Evolutionary conservation across 2,797 vertebrate genomes (phyloP).

Genomic region (Takifugu ocellatus): DNA sequence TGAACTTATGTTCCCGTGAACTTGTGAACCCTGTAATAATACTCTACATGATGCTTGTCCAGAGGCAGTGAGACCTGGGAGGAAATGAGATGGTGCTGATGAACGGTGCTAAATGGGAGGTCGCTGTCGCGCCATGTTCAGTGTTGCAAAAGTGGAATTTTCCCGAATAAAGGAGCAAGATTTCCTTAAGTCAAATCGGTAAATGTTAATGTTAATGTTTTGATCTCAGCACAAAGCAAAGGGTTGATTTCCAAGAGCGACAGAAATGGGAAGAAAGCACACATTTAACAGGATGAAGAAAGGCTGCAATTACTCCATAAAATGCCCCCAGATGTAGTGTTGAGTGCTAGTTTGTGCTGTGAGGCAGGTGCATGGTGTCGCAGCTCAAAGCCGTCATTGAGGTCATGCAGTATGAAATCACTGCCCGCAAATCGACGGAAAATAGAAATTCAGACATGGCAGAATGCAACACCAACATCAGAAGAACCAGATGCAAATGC

Average conservation of each 20-base stretch:
- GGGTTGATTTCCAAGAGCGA: too few relatives aligned
- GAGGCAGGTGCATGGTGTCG: too few relatives aligned
- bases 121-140: constrained; percentile 12
- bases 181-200: too few relatives aligned
- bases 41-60: constrained; percentile 10
- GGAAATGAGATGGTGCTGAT: constrained; percentile 18
- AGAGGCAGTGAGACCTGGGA: constrained; percentile 10
- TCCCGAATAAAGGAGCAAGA: too few relatives aligned
- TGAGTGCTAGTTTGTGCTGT: too few relatives aligned
- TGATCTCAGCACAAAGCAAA: too few relatives aligned
- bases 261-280: not conserved
- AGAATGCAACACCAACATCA: not conserved
- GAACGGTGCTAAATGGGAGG: constrained; percentile 16
- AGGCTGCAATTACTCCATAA: too few relatives aligned
- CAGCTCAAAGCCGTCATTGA: constrained; percentile 9
- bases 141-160: constrained; percentile 6
- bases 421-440: constrained; percentile 1
- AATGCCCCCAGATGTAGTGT: too few relatives aligned
- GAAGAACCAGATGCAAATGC: not conserved
- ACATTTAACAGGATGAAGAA: not conserved
- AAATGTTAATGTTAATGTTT: too few relatives aligned
- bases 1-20: constrained; percentile 49
- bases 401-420: constrained; percentile 20
- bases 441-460: not conserved
- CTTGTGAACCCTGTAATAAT: constrained; percentile 54